phyloP scores from a whole-genome alignment of 2,113 vertebrate species.

The Solenodon paradoxus region DNA sequence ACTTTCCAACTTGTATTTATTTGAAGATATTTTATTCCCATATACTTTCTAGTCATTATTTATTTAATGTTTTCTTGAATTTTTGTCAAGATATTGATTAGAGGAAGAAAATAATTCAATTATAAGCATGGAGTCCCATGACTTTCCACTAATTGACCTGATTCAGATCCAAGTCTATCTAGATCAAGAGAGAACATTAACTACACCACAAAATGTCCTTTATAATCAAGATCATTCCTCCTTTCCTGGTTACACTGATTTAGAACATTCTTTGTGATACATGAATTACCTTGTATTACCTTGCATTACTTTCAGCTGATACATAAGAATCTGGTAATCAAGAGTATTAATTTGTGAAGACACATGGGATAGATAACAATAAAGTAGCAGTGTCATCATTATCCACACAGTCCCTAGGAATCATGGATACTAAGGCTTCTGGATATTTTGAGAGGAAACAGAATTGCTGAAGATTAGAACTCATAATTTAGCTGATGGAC shows the following conservation, averaged over 20 bases:
- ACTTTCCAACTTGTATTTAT: neutral
- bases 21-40: neutral
- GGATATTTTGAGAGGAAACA: neutral
- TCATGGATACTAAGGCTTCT: neutral
- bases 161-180: neutral
- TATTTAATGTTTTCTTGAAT: neutral
- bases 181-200: neutral
- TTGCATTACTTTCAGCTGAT: neutral
- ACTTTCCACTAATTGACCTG: neutral
- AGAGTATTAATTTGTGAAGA: neutral
- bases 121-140: neutral
- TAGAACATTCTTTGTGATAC: too few relatives aligned
- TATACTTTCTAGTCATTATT: neutral
- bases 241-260: neutral
- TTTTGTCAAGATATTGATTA: neutral
- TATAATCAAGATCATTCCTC: neutral
- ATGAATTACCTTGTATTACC: too few relatives aligned
- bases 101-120: neutral
- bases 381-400: neutral
- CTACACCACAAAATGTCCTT: neutral
- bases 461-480: neutral
- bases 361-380: neutral
- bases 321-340: neutral
- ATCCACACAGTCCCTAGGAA: neutral
- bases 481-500: neutral